phyloP scores from a whole-genome alignment of 2,113 vertebrate species.

The Tilapia sparmanii region DNA sequence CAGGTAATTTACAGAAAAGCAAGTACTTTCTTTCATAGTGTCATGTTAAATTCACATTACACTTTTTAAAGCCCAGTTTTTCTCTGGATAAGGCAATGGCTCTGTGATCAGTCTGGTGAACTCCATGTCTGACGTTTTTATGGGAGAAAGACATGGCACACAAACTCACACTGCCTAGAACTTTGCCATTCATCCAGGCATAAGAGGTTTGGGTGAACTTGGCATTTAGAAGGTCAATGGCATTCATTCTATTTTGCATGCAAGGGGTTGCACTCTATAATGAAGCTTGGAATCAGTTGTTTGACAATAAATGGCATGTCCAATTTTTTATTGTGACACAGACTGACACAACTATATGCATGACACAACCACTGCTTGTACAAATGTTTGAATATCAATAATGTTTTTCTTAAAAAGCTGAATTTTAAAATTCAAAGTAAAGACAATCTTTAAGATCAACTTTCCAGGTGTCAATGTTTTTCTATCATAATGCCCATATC shows the following conservation, averaged over 20 bases:
- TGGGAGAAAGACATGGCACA: not conserved
- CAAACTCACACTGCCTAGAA: constrained; percentile 24
- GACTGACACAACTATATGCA: not conserved
- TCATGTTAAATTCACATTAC: constrained; percentile 21
- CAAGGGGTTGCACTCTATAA: constrained; percentile 4
- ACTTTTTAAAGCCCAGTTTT: constrained; percentile 32
- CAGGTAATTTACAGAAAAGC: not conserved
- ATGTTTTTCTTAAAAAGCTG: not conserved
- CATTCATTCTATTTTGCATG: constrained; percentile 18
- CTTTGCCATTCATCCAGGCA: constrained; percentile 37
- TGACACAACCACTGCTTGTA: not conserved
- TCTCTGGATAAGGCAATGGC: constrained; percentile 23
- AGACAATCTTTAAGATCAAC: not conserved
- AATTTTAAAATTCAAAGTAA: not conserved
- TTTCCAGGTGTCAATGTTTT: not conserved
- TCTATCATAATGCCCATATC: fast-evolving
- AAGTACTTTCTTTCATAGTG: not conserved
- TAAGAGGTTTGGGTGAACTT: constrained; percentile 20
- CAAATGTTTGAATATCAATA: not conserved
- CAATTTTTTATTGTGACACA: not conserved
- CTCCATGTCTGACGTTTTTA: constrained; percentile 27
- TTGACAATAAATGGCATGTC: not conserved
- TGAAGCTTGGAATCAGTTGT: constrained; percentile 19
- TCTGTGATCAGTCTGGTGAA: constrained; percentile 37
- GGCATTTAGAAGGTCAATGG: constrained; percentile 42